Evolutionary conservation across 1,140 invertebrate genomes (phyloP), one percentile per base, ranked within the genome.

Genomic region (Euglossa dilemma): DNA sequence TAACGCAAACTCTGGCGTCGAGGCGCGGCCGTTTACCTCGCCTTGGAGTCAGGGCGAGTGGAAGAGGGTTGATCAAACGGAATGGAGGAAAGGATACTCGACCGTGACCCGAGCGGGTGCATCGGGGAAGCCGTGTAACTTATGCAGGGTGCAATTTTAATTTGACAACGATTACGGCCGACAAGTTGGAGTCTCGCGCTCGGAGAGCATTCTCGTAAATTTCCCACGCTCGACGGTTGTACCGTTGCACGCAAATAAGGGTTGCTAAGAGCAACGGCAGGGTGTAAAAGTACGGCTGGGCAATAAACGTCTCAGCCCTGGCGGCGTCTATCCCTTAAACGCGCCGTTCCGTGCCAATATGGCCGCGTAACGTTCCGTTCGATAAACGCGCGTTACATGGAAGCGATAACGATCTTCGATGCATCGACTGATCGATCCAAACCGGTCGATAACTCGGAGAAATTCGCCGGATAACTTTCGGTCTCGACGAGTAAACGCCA

Each of bases 401-500:
- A n/a, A 1, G 7, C 25, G n/a, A 52, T 52, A 12, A 70, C n/a
- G 14, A 2, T 70, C 16, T 36, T 1, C 4, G 36, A 36, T 36
- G 4, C 36, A 36, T 36, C 36, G 36, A 36, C 36, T 36, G 36
- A 2, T 36, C 36, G 36, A n/a, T 36, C 1, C 1, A 36, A 36
- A 5, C 14, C 43, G 57, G 14, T 47, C 47, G 47, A 20, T 20
- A 50, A 36, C 6, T 20, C n/a, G 45, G 9, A 63, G 36, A 18
- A 66, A 45, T 14, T 25, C 0, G 2, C 45, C n/a, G 23, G 28
- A 12, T 28, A 66, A 67, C 23, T 25, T 45, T n/a, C 28, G 16
- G 23, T 20, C 14, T 8, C 9, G 67, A 7, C 25, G 71, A 80
- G n/a, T 80, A 52, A 80, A 72, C 36, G 77, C 71, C 20, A 79